These are phyloP conservation scores for Cydia pomonella DNA, from an alignment of 1,140 invertebrate genomes.

Conservation along the genomic window DNA sequence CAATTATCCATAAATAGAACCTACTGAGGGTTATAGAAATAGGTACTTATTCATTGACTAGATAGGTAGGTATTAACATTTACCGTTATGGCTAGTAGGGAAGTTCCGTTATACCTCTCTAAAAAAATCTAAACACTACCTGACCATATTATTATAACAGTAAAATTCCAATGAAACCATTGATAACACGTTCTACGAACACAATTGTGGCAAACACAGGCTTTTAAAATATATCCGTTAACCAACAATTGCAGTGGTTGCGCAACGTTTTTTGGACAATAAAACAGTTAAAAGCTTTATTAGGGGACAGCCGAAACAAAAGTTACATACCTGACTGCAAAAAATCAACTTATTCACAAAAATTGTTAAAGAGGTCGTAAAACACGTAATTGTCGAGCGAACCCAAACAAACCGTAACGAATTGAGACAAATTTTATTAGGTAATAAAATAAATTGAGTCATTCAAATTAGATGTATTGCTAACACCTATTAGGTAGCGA, in stretches of 20 bases:
- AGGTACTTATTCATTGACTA: too few species aligned
- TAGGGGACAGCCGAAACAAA: conserved; percentile 53
- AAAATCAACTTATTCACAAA: not conserved
- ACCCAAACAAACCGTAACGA: conserved; percentile 26
- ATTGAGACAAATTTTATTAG: conserved; percentile 29
- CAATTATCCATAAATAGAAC: too few species aligned
- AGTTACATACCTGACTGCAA: conserved; percentile 55
- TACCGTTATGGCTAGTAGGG: not conserved
- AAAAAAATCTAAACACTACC: conserved; percentile 3
- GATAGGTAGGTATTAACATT: too few species aligned
- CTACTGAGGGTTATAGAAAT: too few species aligned
- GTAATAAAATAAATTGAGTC: conserved; percentile 31
- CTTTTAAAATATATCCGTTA: conserved; percentile 43
- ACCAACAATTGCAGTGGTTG: conserved; percentile 53
- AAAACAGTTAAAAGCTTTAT: conserved; percentile 58
- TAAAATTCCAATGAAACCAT: conserved; percentile 23
- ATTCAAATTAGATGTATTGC: conserved; percentile 26
- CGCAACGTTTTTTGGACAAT: conserved; percentile 53
- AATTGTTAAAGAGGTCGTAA: conserved; percentile 22
- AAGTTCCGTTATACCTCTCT: not conserved
- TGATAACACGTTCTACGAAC: conserved; percentile 23
- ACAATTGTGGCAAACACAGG: conserved; percentile 35
- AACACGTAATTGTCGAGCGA: conserved; percentile 16
- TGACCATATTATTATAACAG: conserved; percentile 12
- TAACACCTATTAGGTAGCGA: conserved; percentile 23